A percentile compares a stretch with the other conserved stretches of the same genome.
Evolutionary conservation across 2,113 vertebrate species (phyloP).

Genomic region (Ranitomeya variabilis): DNA sequence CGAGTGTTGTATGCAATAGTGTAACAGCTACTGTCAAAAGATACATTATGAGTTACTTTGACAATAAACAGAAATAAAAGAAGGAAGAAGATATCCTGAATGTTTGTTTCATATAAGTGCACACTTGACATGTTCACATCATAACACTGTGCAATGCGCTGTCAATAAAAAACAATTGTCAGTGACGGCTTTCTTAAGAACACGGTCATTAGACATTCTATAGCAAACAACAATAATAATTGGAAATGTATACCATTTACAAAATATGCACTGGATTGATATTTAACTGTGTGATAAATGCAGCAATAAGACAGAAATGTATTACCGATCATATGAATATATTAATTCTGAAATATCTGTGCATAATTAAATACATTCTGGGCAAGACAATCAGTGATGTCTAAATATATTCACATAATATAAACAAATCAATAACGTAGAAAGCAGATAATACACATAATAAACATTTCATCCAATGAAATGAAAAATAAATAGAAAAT

Average conservation of each 20-base stretch:
- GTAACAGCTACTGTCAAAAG: constrained; percentile 51
- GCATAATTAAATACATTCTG: background rate
- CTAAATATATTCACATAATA: too few relatives aligned
- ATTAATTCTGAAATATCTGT: background rate
- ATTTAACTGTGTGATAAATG: background rate
- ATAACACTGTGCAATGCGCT: constrained; percentile 11
- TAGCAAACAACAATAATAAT: background rate
- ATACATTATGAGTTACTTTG: constrained; percentile 35
- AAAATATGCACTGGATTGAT: background rate
- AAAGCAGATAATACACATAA: background rate
- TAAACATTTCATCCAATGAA: background rate
- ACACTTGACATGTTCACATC: constrained; percentile 7
- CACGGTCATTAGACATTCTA: background rate
- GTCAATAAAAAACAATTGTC: constrained; percentile 15
- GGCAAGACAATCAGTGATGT: background rate
- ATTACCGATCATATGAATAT: background rate
- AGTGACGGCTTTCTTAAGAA: constrained; percentile 2
- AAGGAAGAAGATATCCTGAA: constrained; percentile 13
- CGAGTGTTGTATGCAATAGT: constrained; percentile 54
- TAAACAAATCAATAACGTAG: background rate
- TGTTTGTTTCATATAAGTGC: constrained; percentile 9
- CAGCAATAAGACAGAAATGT: background rate
- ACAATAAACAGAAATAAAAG: constrained; percentile 1
- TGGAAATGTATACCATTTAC: background rate
- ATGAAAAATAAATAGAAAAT: background rate